These are phyloP conservation scores for Odontamblyopus lacepedii DNA, from an alignment of 2,797 vertebrate species.

Conservation along the genomic window DNA sequence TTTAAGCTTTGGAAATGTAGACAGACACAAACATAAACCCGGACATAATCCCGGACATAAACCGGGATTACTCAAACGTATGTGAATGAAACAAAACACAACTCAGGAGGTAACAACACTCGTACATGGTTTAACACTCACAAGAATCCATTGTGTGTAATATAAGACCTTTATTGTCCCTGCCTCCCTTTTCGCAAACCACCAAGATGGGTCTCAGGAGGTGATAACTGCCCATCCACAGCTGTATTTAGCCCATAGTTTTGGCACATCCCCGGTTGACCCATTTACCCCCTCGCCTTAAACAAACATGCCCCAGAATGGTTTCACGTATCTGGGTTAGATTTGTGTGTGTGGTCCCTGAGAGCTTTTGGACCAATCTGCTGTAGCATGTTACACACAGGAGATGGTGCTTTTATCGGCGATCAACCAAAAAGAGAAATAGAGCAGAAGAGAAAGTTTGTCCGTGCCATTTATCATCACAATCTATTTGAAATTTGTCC, in stretches of 20 bases:
- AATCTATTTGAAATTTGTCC: background rate
- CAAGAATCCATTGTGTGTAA: too few relatives aligned
- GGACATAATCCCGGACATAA: too few relatives aligned
- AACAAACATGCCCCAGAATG: conserved; percentile 25
- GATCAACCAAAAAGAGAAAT: conserved; percentile 6
- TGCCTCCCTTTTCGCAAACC: background rate
- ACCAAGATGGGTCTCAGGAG: background rate
- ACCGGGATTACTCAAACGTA: too few relatives aligned
- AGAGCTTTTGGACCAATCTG: conserved; percentile 18
- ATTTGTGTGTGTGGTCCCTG: background rate
- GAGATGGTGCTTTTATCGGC: background rate
- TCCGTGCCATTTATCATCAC: conserved; percentile 14
- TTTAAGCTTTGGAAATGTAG: too few relatives aligned
- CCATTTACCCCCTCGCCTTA: conserved; percentile 22
- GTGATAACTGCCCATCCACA: background rate
- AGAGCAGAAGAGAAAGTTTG: conserved; percentile 10
- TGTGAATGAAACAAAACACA: too few relatives aligned
- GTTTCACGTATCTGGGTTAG: conserved; percentile 12
- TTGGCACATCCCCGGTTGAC: conserved; percentile 4
- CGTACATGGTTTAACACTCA: too few relatives aligned
- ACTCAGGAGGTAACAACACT: too few relatives aligned
- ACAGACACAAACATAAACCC: too few relatives aligned
- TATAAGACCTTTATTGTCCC: background rate
- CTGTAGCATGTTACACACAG: background rate
- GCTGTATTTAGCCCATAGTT: conserved; percentile 11